phyloP scores from a whole-genome alignment of 2,888 invertebrate species.

The Leptopilina drosophilae region DNA sequence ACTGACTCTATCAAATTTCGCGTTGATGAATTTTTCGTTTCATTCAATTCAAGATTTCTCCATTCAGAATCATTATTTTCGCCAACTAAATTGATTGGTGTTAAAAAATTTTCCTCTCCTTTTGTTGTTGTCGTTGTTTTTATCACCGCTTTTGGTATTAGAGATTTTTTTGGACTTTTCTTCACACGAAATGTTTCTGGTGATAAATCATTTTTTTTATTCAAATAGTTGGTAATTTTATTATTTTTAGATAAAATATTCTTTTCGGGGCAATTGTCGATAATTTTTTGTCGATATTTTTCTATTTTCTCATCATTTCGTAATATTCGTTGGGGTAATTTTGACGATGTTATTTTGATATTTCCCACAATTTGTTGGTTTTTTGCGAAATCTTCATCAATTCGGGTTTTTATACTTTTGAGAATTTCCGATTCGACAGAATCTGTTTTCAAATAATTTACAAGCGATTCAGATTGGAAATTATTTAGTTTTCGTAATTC shows the following conservation, averaged over 20 bases:
- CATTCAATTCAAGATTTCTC: not conserved
- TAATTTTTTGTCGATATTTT: not conserved
- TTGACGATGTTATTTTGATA: not conserved
- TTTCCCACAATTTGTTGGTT: too few relatives aligned
- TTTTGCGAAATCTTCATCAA: slow-evolving; percentile 11
- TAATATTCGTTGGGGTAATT: not conserved
- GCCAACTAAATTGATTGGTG: not conserved
- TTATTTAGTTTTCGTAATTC: slow-evolving; percentile 10
- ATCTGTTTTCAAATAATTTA: not conserved
- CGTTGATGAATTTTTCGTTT: not conserved
- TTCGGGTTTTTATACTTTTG: slow-evolving; percentile 19
- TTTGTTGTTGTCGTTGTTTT: not conserved
- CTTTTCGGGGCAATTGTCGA: not conserved
- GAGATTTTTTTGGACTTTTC: not conserved
- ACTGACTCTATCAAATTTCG: slow-evolving; percentile 49
- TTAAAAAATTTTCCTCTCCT: not conserved
- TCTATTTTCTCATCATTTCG: not conserved
- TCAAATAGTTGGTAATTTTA: not conserved
- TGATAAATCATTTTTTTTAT: not conserved
- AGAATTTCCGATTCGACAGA: not conserved
- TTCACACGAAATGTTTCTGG: not conserved
- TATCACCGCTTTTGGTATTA: not conserved
- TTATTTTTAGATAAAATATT: not conserved
- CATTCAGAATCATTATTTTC: not conserved
- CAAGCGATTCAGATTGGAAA: not conserved